Base-by-base conservation (phyloP, 2,888 invertebrate species). In the Oscheius myriophilus region DNA sequence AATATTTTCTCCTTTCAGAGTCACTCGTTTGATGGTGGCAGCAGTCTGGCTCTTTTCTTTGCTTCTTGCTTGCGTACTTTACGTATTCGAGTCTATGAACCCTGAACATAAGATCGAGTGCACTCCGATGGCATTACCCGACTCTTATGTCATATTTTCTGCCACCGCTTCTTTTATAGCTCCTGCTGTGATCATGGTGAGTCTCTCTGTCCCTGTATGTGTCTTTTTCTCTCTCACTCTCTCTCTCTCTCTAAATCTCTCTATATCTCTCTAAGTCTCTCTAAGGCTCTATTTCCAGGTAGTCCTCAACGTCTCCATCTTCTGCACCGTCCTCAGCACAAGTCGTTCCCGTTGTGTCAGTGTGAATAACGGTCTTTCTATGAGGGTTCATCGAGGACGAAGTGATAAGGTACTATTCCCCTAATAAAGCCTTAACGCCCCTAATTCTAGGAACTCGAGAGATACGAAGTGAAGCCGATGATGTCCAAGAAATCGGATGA, bases 41-140 rank as follows among this genome's bases (percentile, higher is more conserved):
- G 76, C 85, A 7, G 92, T 96, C 21, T 97, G 97, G 97, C 91
- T 95, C 73, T 90, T 95, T 69, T 94, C 95, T 69, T 95, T 95
- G 87, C 92, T 95, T 80, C 95, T 97, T 80, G 96, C 96, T 87
- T 93, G 95, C 87, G 96, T 96, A 45, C 96, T 96, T 1, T 89
- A 96, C 63, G 92, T 96, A 54, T 68, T 75, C 41, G 73, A 75
- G 54, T 71, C 71, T 23, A 54, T 63, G n/a, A 69, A 70, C 53
- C 51, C 51, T 21, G 21, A 21, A 16, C 59, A 63, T 25, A 66
- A 67, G 49, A 61, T 58, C 25, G 72, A 72, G 21, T 84, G 84
- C 63, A 76, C 80, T 23, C 84, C 84, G 21, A 75, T 83, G 63
- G 72, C 75, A 26, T 76, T 80, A 42, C 81, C 79, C 53, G 71